Evolutionary conservation across 2,113 vertebrate species (phyloP), one percentile per base, ranked within the genome.

Genomic region (Sylvilagus bachmani): DNA sequence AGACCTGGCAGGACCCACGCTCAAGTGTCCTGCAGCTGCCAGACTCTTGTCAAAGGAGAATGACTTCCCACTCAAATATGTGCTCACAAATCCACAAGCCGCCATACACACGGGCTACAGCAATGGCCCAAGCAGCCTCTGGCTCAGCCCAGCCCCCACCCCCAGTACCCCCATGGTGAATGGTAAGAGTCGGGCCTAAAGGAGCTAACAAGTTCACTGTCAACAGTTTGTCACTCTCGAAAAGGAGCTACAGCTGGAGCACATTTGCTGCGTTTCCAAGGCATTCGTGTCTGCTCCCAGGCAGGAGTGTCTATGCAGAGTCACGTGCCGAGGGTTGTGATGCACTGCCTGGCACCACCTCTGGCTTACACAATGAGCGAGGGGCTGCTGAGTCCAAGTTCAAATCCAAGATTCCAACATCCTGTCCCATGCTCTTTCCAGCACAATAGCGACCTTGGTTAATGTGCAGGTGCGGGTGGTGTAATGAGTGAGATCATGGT

Each of bases 1-100:
- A 49, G 75, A 31, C 70, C 90, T 79, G 67, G 71, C 44, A 38
- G 11, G 25, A 13, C 17, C 93, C 36, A 27, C 12, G 61, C 53
- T 29, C 29, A 21, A 13, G 17, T 38, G 25, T 91, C 51, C 38
- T n/a, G 22, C 75, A 80, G 53, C 66, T 80, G 89, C 71, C 88
- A 89, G 82, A 74, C 49, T 93, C 74, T 25, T 82, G 66, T 70
- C 64, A 38, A 78, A 79, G 81, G 61, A 86, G 83, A 75, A 95
- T 92, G 12, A 86, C 82, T 94, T 93, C 91, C 58, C 31, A 86
- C 29, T 91, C 83, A 97, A 83, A 86, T 70, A 95, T 87, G 51
- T 75, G 80, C 88, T 95, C 70, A 25, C 74, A 93, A 10, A n/a
- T 44, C 64, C 79, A 74, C 84, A 83, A 7, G 66, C 85, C 93